Evolutionary conservation across 2,888 invertebrate genomes (phyloP).

Genomic region (Himalopsyche tibetana): DNA sequence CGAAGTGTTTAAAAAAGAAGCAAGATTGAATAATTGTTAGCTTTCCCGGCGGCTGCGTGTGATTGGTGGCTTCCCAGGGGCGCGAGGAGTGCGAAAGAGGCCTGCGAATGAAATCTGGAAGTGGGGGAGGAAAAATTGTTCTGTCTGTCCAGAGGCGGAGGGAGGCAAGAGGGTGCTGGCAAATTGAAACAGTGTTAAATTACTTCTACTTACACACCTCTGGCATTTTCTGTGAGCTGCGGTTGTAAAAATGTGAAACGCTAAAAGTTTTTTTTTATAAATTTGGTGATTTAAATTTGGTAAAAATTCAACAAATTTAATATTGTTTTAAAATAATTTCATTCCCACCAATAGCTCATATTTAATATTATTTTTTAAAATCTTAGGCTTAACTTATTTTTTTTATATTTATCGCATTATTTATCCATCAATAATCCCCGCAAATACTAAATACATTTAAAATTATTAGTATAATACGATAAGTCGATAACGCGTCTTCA

Average conservation of each 20-base stretch:
- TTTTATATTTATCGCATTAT: no score
- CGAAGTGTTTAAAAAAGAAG: conserved; percentile 24
- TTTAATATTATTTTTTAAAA: no score
- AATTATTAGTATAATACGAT: no score
- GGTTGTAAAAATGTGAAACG: conserved; percentile 44
- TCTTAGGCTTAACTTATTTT: no score
- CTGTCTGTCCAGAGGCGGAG: conserved; percentile 50
- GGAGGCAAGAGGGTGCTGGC: conserved; percentile 51
- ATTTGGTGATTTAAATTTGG: no score
- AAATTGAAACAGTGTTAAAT: conserved; percentile 66
- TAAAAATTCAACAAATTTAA: no score
- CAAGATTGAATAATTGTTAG: conserved; percentile 42
- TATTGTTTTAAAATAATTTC: no score
- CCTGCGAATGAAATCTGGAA: conserved; percentile 43
- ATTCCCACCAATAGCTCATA: no score
- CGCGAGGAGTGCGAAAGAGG: conserved; percentile 31
- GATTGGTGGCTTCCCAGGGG: conserved; percentile 46
- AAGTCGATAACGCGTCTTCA: no score
- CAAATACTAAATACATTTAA: no score
- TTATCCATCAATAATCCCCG: no score
- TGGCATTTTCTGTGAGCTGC: conserved; percentile 43
- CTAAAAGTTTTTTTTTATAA: no score
- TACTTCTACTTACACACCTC: conserved; percentile 53
- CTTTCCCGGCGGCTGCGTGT: conserved; percentile 43
- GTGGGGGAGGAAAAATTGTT: conserved; percentile 62